Evolutionary conservation across 2,113 vertebrate genomes (phyloP), one percentile per base, ranked within the genome.

Genomic region (Nymphicus hollandicus): DNA sequence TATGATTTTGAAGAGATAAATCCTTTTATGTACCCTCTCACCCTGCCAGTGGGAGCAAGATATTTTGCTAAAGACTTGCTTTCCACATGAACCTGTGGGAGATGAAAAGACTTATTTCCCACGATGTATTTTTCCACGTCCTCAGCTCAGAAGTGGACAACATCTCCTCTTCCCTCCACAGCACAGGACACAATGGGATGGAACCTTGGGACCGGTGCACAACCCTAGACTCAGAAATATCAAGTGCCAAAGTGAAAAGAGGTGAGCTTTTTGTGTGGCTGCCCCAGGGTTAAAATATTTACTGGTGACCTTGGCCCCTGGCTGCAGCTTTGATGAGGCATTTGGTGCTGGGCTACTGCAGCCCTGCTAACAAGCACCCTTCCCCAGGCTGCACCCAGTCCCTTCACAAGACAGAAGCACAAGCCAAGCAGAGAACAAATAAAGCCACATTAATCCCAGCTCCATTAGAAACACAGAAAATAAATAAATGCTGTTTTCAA

Each of bases 401-500:
- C 71, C 55, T 88, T 71, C 22, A 14, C 13, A 4, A 84, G 68
- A 47, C 3, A 1, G 83, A 87, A 78, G 52, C 73, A 87, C 20
- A 27, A 90, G 64, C 58, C 52, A 88, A 89, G 55, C 86, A 71
- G 89, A 88, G 94, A 97, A 94, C 91, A 97, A 96, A 97, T 91
- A 97, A 96, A 97, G 39, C 56, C 82, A 29, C 95, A 95, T 96
- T 96, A 96, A 95, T 97, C 95, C 89, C 86, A 86, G 92, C 86
- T 96, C 95, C 94, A 95, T 97, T 98, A 96, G 97, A 97, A 98
- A 98, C 96, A 97, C 68, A 96, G 97, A 86, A 97, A 97, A 97
- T 97, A 98, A 97, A 98, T 98, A 98, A 98, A 97, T 97, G 93
- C 81, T 93, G 94, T 96, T 98, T 97, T 97, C 96, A 97, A 97